Base-by-base conservation (phyloP, 1,140 invertebrate genomes). In the Pseudomyrmex cubaensis region DNA sequence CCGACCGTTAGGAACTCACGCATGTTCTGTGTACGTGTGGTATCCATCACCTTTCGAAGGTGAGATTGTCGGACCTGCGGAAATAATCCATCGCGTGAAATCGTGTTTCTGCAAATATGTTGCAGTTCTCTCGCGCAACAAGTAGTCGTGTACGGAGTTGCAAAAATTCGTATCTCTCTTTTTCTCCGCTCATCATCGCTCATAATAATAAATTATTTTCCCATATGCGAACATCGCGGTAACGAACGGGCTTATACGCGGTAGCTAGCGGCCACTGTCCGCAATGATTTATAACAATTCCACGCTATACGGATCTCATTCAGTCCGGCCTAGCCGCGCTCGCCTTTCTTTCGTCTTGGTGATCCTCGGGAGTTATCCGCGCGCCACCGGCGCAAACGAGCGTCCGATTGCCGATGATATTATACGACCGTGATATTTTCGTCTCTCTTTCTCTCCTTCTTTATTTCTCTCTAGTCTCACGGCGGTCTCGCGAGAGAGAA, bases 181-280 rank as follows among this genome's bases (percentile, higher is more conserved):
- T 20, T 12, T 50, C 73, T 57, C 46, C 69, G 56, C 62, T 22
- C 56, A 61, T 89, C 89, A 90, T 90, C 85, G 80, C 84, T 90
- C 89, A 91, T 92, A 90, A 92, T 92, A 91, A 80, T 80, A 80
- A 80, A 93, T 93, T 91, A 93, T 93, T 92, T 92, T 91, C 90
- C 91, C 92, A 92, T 92, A 93, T 89, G 89, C 84, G 80, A 17
- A 69, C 44, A 57, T 85, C 78, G 78, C 10, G 72, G 87, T 90
- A 92, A 92, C 89, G 87, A 92, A 91, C 90, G 76, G 84, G 83
- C 90, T 87, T 35, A 35, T 35, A 88, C 85, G 89, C 91, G 88
- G 91, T 90, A 92, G 91, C 92, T 92, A 88, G 87, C 90, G 91
- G 91, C 92, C 90, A 91, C 90, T 92, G 90, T 93, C 90, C 82